A percentile compares a stretch with the other conserved stretches of the same genome.
Conservation (phyloP, 2,113 vertebrate species). For the Tichodroma muraria region DNA sequence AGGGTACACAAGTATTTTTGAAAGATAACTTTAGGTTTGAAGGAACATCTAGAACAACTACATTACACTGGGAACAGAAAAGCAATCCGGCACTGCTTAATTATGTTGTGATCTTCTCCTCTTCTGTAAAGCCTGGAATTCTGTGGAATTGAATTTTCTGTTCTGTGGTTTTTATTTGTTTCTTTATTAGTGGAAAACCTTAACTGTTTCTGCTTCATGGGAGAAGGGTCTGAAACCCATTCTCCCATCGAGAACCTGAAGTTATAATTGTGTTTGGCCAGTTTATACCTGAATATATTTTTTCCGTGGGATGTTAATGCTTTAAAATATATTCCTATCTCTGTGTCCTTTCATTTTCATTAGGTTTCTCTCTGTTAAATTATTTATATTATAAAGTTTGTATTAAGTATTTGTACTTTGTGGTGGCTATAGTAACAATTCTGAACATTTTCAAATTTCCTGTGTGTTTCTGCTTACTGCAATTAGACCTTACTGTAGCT, state of each 20-base stretch:
- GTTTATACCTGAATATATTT: neutral
- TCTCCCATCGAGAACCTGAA: neutral
- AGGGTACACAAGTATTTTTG: neutral
- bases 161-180: neutral
- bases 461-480: neutral
- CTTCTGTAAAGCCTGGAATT: too few relatives aligned
- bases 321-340: neutral
- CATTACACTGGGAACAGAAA: neutral
- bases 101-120: too few relatives aligned
- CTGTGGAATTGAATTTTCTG: too few relatives aligned
- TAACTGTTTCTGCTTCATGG: neutral
- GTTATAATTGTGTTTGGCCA: neutral
- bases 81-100: too few relatives aligned
- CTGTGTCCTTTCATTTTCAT: neutral
- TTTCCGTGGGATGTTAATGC: neutral
- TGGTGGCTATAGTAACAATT: neutral
- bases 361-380: neutral
- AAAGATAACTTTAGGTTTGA: neutral
- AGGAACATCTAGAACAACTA: neutral
- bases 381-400: neutral
- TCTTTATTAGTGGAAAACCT: neutral
- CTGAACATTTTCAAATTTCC: neutral
- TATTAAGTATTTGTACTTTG: neutral
- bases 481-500: constrained; percentile 39
- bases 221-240: neutral